Conservation (phyloP, 1,140 invertebrate species). For the Listronotus bonariensis region DNA sequence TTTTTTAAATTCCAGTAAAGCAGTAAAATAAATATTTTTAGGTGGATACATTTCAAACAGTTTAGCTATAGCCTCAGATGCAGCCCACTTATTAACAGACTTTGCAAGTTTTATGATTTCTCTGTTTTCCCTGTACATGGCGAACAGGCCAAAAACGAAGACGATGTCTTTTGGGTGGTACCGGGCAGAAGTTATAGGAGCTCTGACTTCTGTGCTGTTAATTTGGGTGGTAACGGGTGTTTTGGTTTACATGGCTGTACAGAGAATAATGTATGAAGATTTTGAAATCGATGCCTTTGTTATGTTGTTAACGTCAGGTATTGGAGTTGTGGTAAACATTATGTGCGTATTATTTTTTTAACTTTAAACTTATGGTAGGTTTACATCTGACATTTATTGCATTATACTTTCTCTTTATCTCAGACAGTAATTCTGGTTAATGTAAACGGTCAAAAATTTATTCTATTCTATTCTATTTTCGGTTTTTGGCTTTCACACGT, state of each 20-base stretch:
- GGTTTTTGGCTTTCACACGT: too few species aligned
- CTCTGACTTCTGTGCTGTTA: slow-evolving; percentile 90
- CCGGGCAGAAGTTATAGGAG: slow-evolving; percentile 95
- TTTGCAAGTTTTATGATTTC: slow-evolving; percentile 98
- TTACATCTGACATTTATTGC: too few species aligned
- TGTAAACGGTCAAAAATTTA: too few species aligned
- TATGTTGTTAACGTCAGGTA: slow-evolving; percentile 93
- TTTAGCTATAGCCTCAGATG: slow-evolving; percentile 91
- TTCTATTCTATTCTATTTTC: too few species aligned
- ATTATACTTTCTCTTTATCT: too few species aligned
- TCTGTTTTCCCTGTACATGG: slow-evolving; percentile 90
- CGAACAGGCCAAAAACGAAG: slow-evolving; percentile 83
- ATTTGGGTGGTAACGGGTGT: slow-evolving; percentile 98
- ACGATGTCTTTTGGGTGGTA: slow-evolving; percentile 86
- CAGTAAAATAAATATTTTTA: too few species aligned
- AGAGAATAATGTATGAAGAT: slow-evolving; percentile 78
- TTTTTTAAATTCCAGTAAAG: too few species aligned
- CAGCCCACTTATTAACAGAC: slow-evolving; percentile 94
- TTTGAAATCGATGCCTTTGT: slow-evolving; percentile 88
- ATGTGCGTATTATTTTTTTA: slow-evolving; percentile 90
- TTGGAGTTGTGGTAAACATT: slow-evolving; percentile 92
- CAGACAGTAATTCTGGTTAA: too few species aligned
- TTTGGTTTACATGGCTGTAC: slow-evolving; percentile 89
- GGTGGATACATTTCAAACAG: slow-evolving; percentile 66
- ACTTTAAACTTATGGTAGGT: too few species aligned